Base-by-base conservation (phyloP, 2,113 vertebrate genomes). In the Cebidichthys violaceus region DNA sequence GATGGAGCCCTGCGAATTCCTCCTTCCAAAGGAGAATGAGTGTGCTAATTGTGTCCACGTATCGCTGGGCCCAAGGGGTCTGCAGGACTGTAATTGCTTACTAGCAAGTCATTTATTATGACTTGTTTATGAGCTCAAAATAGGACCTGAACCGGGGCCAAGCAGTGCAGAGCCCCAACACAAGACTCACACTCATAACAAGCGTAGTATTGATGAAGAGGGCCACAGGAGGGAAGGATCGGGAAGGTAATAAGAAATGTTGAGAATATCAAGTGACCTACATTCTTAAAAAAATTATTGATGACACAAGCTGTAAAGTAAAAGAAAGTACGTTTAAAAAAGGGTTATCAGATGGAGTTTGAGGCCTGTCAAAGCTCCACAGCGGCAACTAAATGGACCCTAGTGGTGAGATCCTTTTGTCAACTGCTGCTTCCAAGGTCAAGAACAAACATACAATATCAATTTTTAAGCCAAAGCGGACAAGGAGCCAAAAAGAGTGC, bases 61-160 rank as follows among this genome's bases (percentile, higher is more conserved):
- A 82, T 70, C 72, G 47, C 33, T 39, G 41, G 43, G 66, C 82
- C 50, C 72, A 27, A 35, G 54, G 81, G 81, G 70, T 29, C 67
- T 45, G 80, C 76, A 52, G 57, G 69, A 70, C 75, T 59, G 83
- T 77, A 88, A 87, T 68, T 83, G 68, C 81, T 76, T 76, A 59
- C 45, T 39, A 86, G 76, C 55, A 9, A 69, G 52, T 87, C 82
- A 70, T 92, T 89, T 88, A 89, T 84, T 83, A 85, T 43, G 70
- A 81, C 70, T 77, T 84, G 91, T 88, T 89, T 85, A 88, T 87
- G 72, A 81, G 87, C 77, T 61, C 18, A 33, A 81, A 89, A 75
- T 82, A 77, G 75, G 77, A 82, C 43, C 70, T 83, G 43, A 83
- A 69, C 72, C 15, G 33, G 45, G 29, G 75, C 33, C 52, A 29